Evolutionary conservation across 2,113 vertebrate genomes (phyloP).

Genomic region (Marmota monax): DNA sequence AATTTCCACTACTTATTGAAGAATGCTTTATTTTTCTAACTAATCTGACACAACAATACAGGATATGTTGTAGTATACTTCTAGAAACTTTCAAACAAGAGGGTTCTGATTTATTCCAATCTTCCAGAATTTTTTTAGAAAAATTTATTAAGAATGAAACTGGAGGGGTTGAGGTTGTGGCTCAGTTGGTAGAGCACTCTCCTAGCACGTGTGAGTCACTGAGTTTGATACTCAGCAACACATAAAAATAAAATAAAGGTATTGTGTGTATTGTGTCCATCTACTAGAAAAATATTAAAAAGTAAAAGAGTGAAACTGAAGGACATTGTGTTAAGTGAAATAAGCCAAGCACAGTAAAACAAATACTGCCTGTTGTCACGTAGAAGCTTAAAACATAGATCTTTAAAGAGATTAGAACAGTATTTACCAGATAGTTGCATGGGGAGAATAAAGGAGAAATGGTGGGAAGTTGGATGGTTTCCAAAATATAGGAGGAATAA

Average conservation of each 20-base stretch:
- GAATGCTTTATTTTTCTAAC: not conserved
- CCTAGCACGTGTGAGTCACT: too few relatives aligned
- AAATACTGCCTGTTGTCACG: not conserved
- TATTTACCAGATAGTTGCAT: not conserved
- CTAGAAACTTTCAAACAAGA: not conserved
- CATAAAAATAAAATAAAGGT: too few relatives aligned
- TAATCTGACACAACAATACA: slow-evolving; percentile 24
- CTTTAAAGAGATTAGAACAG: not conserved
- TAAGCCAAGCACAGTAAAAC: not conserved
- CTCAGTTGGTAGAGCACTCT: too few relatives aligned
- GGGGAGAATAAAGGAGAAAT: not conserved
- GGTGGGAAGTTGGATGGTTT: not conserved
- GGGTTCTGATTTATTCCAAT: not conserved
- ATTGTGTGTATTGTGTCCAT: too few relatives aligned
- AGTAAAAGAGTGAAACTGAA: not conserved
- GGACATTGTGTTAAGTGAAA: not conserved
- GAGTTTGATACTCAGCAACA: too few relatives aligned
- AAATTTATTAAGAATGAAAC: not conserved
- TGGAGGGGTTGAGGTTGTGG: not conserved
- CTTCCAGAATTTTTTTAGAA: not conserved
- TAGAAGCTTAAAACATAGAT: not conserved
- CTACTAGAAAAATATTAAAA: too few relatives aligned
- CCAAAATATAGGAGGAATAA: not conserved
- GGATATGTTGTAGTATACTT: not conserved
- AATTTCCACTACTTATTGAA: not conserved